These are phyloP conservation scores for Aspidoscelis tigris DNA, from an alignment of 2,113 vertebrate genomes.

Conservation along the genomic window DNA sequence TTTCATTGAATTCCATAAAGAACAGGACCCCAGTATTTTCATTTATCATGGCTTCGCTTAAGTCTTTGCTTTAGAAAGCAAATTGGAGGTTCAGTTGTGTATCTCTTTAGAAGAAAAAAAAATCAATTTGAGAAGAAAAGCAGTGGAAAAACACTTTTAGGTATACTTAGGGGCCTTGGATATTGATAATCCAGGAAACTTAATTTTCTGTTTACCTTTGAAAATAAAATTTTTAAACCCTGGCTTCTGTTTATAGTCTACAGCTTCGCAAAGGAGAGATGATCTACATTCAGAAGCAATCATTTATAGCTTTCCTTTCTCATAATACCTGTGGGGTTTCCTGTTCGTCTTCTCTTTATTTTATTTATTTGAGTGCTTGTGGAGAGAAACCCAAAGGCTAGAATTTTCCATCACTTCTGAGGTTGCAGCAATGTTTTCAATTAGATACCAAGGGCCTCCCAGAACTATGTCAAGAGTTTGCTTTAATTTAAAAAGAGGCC, in stretches of 20 bases:
- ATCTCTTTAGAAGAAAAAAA: no score
- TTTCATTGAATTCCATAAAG: no score
- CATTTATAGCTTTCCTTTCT: conserved; percentile 35
- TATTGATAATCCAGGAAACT: neutral
- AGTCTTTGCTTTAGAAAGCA: no score
- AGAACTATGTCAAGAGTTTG: fast-evolving
- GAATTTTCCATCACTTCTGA: conserved; percentile 35
- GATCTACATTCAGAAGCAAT: conserved; percentile 29
- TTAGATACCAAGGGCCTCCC: conserved; percentile 47
- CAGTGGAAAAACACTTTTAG: neutral
- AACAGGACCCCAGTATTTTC: no score
- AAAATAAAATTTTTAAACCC: conserved; percentile 26
- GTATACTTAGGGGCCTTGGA: conserved; percentile 2
- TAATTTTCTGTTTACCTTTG: conserved; percentile 30
- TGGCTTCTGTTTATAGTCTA: neutral
- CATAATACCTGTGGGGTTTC: conserved; percentile 23
- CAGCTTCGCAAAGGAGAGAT: conserved; percentile 28
- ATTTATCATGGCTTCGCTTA: no score
- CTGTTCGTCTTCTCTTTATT: conserved; percentile 23
- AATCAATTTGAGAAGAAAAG: neutral
- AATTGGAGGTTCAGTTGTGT: no score
- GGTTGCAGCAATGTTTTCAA: conserved; percentile 37
- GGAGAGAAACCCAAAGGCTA: conserved; percentile 42
- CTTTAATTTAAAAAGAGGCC: conserved; percentile 39
- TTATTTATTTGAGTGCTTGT: conserved; percentile 57